phyloP scores from a whole-genome alignment of 1,140 invertebrate genomes.

The Phortica variegata region DNA sequence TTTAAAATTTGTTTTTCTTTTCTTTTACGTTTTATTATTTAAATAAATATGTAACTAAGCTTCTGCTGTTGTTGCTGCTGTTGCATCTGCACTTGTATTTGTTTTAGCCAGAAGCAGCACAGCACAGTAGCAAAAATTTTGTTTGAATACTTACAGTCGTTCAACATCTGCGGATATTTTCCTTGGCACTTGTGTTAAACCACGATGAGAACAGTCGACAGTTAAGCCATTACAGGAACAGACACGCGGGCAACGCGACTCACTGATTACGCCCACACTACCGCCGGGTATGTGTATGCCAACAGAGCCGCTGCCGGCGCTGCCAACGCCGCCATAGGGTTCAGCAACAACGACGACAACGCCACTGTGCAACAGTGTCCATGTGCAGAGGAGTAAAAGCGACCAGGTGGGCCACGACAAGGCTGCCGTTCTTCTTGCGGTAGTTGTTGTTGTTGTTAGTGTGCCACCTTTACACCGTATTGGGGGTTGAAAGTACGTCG shows the following conservation, averaged over 20 bases:
- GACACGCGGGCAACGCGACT: constrained; percentile 69
- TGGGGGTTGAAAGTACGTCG: constrained; percentile 34
- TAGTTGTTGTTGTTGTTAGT: constrained; percentile 17
- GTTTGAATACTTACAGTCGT: constrained; percentile 76
- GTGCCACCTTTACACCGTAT: background rate
- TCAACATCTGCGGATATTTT: constrained; percentile 74
- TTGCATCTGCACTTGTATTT: too few species aligned
- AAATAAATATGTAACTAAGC: constrained; percentile 31
- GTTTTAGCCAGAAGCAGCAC: background rate
- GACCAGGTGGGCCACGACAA: constrained; percentile 12
- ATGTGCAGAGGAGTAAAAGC: background rate
- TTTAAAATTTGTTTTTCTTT: too few species aligned
- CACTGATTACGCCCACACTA: constrained; percentile 44
- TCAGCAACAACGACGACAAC: constrained; percentile 33
- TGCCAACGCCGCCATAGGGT: constrained; percentile 42
- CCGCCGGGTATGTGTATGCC: constrained; percentile 54
- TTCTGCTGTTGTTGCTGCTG: too few species aligned
- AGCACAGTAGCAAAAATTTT: background rate
- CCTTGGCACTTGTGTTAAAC: constrained; percentile 74
- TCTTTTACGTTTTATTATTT: constrained; percentile 29
- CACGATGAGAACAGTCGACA: constrained; percentile 79
- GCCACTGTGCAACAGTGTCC: background rate
- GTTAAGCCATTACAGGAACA: constrained; percentile 76
- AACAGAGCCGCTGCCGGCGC: constrained; percentile 41
- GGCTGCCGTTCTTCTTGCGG: constrained; percentile 6